Conservation (phyloP, 2,797 vertebrate genomes). For the Ptychadena robeensis region DNA sequence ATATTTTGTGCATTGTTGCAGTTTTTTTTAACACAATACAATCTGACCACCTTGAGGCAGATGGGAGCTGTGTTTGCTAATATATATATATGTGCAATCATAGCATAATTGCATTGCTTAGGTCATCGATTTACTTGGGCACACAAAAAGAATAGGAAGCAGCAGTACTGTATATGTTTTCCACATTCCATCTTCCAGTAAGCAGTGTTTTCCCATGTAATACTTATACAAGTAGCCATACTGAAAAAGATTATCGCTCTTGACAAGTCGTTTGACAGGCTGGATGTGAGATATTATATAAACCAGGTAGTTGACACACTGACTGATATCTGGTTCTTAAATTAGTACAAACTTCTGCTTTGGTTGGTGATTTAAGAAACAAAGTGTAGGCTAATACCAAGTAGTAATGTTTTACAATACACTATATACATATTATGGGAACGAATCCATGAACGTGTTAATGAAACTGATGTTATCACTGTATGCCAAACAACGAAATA, state of each 20-base stretch:
- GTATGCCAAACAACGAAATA: not conserved
- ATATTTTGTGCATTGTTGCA: conserved; percentile 31
- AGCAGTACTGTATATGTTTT: not conserved
- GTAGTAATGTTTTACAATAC: not conserved
- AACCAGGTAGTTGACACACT: conserved; percentile 2
- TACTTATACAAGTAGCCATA: not conserved
- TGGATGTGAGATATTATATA: conserved; percentile 24
- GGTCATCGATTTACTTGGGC: conserved; percentile 26
- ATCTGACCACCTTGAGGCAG: conserved; percentile 54
- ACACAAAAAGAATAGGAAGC: conserved; percentile 21
- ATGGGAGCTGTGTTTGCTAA: conserved; percentile 63
- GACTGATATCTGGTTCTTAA: conserved; percentile 31
- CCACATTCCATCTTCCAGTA: not conserved
- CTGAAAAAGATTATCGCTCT: not conserved
- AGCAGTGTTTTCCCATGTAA: not conserved
- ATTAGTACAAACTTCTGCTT: conserved; percentile 32
- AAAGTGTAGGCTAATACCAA: not conserved
- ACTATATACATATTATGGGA: not conserved
- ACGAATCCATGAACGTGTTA: not conserved
- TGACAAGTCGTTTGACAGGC: conserved; percentile 16
- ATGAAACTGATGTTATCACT: not conserved
- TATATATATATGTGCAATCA: conserved; percentile 56
- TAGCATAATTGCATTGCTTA: conserved; percentile 40
- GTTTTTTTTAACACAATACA: not conserved
- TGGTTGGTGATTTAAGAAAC: not conserved